Conservation (phyloP, 2,888 invertebrate species). For the Odontocolon sp. region DNA sequence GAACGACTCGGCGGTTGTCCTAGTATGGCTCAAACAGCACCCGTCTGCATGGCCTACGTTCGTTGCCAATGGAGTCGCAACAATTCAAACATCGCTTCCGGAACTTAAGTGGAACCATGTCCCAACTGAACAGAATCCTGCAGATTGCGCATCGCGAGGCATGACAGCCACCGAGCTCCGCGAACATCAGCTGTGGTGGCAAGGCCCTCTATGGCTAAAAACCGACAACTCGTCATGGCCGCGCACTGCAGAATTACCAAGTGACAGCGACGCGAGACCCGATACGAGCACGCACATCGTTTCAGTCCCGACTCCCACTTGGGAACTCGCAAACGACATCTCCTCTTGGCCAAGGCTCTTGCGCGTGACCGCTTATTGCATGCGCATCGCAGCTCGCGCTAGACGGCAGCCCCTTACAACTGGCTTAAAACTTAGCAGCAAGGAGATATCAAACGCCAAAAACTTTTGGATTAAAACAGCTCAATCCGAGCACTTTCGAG, state of each 20-base stretch:
- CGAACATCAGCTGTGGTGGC: constrained; percentile 56
- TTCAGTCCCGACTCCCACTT: too few relatives aligned
- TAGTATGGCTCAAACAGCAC: constrained; percentile 61
- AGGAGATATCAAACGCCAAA: neutral
- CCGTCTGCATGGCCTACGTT: constrained; percentile 58
- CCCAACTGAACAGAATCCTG: constrained; percentile 66
- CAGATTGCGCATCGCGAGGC: constrained; percentile 70
- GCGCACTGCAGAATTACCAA: neutral
- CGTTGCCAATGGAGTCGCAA: constrained; percentile 67
- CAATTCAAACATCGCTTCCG: constrained; percentile 66
- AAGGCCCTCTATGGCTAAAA: constrained; percentile 62
- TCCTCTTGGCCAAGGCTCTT: constrained; percentile 21
- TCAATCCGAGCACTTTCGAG: neutral
- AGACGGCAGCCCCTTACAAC: neutral
- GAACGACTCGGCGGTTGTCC: constrained; percentile 63
- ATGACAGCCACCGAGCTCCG: constrained; percentile 49
- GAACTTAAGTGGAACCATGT: constrained; percentile 66
- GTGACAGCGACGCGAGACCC: neutral
- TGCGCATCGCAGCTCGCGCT: neutral
- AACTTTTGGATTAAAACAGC: constrained; percentile 1
- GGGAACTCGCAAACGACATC: neutral
- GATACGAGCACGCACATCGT: too few relatives aligned
- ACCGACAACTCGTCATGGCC: constrained; percentile 31
- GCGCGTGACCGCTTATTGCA: constrained; percentile 27
- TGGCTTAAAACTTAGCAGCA: neutral